Base-by-base conservation (phyloP, 23 tunicate genomes). In the Diplosoma virens region DNA sequence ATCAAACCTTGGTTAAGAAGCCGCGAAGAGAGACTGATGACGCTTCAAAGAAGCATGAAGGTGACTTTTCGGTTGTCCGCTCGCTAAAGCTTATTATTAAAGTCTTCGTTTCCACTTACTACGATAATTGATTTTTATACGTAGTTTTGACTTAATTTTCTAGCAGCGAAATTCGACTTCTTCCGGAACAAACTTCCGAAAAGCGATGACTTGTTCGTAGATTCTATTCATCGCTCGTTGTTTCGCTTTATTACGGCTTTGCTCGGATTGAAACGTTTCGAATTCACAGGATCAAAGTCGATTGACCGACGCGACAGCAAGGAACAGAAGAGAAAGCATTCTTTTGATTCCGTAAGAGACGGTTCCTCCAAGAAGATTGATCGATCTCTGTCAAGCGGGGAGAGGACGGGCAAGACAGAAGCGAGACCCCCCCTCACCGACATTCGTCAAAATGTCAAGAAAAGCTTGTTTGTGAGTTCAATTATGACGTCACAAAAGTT, bases 361-460 rank as follows among this genome's bases (percentile, higher is more conserved):
- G 28, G 47, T 1, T 55, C 81, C 3, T 30, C 70, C 18, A 78
- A 78, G 63, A 78, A 78, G 30, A 41, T 78, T 3, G 83, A 80
- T 35, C 29, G 84, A 16, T 33, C 67, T 1, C 66, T 45, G 17
- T 26, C 63, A 7, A 27, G 84, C 9, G 24, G 84, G 2, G 25
- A 9, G 27, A 68, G 17, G 16, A 45, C 32, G 25, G 5, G 20
- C 20, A 59, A 59, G 45, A 22, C 7, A 28, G 70, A 59, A 28
- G 65, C 32, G 32, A 74, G 33, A 50, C 79, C 64, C 30, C 7
- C n/a, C 25, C 46, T 46, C 25, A 23, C 77, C 20, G 84, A 80
- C 1, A 54, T 80, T 25, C 77, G 84, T 16, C 84, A 80, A 18
- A 80, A 68, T 54, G 50, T 80, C 64, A 80, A 80, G 54, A 80